These are phyloP conservation scores for Drosophila merina DNA, from an alignment of 2,888 invertebrate species.

Conservation along the genomic window DNA sequence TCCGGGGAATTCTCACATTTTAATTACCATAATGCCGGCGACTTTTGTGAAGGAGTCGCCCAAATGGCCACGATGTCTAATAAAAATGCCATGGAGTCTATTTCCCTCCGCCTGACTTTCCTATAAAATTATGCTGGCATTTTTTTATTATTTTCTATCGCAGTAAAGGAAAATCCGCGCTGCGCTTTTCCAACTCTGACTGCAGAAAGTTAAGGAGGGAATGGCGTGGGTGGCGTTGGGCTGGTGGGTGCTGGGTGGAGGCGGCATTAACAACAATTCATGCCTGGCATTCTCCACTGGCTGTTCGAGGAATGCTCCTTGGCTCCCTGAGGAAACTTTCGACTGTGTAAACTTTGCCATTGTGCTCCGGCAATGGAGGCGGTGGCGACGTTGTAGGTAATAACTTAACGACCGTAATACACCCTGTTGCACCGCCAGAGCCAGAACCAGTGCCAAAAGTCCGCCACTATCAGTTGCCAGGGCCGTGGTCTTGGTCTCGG, in stretches of 20 bases:
- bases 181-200: conserved; percentile 46
- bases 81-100: conserved; percentile 59
- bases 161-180: conserved; percentile 57
- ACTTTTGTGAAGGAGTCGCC: conserved; percentile 52
- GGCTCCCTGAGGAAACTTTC: conserved; percentile 67
- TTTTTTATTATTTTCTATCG: conserved; percentile 25
- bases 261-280: conserved; percentile 75
- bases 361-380: conserved; percentile 39
- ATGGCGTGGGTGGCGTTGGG: background rate
- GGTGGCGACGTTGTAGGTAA: conserved; percentile 57
- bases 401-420: conserved; percentile 80
- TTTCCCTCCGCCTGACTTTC: conserved; percentile 23
- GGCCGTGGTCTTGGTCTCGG: background rate
- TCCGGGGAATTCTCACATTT: conserved; percentile 50
- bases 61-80: conserved; percentile 61
- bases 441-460: conserved; percentile 40
- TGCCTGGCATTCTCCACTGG: conserved; percentile 63
- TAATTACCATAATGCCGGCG: conserved; percentile 68
- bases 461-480: conserved; percentile 31
- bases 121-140: conserved; percentile 61
- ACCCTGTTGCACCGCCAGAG: conserved; percentile 78
- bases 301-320: conserved; percentile 71
- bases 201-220: background rate
- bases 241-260: conserved; percentile 5
- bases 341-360: conserved; percentile 75